These are phyloP conservation scores for Sinocyclocheilus anshuiensis DNA, from an alignment of 2,113 vertebrate genomes.

Conservation along the genomic window DNA sequence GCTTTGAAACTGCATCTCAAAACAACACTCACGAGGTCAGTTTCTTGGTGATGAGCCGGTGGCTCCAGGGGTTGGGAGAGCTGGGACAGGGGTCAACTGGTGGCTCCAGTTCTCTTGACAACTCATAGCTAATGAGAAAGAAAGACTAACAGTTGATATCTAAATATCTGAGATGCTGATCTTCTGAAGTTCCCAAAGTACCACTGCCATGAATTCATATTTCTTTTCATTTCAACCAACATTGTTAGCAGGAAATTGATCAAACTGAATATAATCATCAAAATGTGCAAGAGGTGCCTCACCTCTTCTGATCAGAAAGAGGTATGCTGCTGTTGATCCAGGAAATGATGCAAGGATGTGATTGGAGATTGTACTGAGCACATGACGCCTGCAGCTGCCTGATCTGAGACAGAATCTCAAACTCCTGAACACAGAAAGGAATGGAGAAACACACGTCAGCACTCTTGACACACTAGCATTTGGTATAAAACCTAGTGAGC, in stretches of 20 bases:
- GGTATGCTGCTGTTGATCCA: constrained; percentile 73
- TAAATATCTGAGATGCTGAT: constrained; percentile 1
- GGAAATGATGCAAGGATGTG: constrained; percentile 61
- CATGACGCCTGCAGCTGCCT: constrained; percentile 83
- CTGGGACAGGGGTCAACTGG: constrained; percentile 82
- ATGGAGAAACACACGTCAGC: neutral
- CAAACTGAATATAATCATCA: neutral
- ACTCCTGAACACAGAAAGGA: constrained; percentile 75
- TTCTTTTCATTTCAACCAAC: neutral
- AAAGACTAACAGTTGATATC: neutral
- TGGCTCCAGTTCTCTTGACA: constrained; percentile 84
- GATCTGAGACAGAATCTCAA: constrained; percentile 83
- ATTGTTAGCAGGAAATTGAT: neutral
- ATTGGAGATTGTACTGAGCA: constrained; percentile 71
- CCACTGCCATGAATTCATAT: neutral
- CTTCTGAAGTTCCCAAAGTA: neutral
- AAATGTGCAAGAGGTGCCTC: neutral
- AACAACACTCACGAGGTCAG: constrained; percentile 80
- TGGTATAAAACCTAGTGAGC: neutral
- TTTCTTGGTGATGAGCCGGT: constrained; percentile 79
- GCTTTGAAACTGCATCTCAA: neutral
- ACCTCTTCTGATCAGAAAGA: constrained; percentile 88
- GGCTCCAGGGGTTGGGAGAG: constrained; percentile 78
- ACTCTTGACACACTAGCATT: neutral
- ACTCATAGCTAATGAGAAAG: constrained; percentile 77